Evolutionary conservation across 2,888 invertebrate genomes (phyloP).

Genomic region (Zygaena filipendulae): DNA sequence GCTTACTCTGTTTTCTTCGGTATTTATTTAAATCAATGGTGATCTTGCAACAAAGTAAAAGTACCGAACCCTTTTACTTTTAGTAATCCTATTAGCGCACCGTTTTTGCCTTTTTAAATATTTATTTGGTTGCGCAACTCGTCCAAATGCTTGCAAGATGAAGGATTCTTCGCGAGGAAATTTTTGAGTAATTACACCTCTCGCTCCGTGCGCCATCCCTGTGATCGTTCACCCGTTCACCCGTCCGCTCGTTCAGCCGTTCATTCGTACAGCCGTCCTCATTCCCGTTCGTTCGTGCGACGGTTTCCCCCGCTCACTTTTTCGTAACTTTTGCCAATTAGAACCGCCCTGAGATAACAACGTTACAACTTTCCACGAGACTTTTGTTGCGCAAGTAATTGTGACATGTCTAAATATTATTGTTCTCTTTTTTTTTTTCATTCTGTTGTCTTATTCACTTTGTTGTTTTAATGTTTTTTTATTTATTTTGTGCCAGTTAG

Average conservation of each 20-base stretch:
- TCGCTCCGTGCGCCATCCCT: too few species aligned
- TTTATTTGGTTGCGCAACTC: too few species aligned
- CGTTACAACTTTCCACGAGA: slow-evolving; percentile 25
- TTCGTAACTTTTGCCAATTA: slow-evolving; percentile 31
- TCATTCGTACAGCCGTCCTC: too few species aligned
- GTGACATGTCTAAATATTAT: slow-evolving; percentile 23
- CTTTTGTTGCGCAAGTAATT: slow-evolving; percentile 26
- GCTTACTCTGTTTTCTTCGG: too few species aligned
- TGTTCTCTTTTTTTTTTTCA: too few species aligned
- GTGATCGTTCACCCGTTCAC: slow-evolving; percentile 40
- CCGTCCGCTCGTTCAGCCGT: slow-evolving; percentile 16
- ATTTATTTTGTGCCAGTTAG: too few species aligned
- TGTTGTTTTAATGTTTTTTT: slow-evolving; percentile 10
- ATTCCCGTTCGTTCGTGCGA: slow-evolving; percentile 22
- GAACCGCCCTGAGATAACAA: slow-evolving; percentile 25
- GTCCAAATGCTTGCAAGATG: slow-evolving; percentile 28
- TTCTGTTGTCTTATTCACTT: slow-evolving; percentile 5
- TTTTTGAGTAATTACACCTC: slow-evolving; percentile 44
- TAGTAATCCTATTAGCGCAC: too few species aligned
- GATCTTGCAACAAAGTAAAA: too few species aligned
- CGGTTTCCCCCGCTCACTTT: slow-evolving; percentile 15
- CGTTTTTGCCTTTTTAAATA: too few species aligned
- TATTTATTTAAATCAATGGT: too few species aligned
- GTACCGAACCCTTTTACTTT: too few species aligned
- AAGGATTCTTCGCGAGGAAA: too few species aligned